Evolutionary conservation across 2,888 invertebrate genomes (phyloP).

Genomic region (Mimumesa dahlbomi): DNA sequence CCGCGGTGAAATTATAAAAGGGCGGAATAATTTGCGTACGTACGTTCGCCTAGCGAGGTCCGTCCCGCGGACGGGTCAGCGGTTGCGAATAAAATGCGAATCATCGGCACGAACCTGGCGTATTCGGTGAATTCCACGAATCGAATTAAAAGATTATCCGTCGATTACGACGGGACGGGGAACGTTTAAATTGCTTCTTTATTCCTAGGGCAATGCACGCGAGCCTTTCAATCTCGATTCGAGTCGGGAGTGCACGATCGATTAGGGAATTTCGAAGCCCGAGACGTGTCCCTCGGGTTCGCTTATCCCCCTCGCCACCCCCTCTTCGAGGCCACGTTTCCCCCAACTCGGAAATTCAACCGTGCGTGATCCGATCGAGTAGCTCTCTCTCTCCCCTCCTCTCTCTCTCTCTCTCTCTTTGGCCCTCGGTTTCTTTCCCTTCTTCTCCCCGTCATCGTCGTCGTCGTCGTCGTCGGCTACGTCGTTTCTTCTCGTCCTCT

Average conservation of each 20-base stretch:
- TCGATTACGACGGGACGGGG: constrained; percentile 54
- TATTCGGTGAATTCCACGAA: constrained; percentile 52
- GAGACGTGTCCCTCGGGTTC: constrained; percentile 75
- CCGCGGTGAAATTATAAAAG: neutral
- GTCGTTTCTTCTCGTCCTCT: too few species aligned
- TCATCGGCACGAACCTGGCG: constrained; percentile 47
- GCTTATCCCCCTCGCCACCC: constrained; percentile 68
- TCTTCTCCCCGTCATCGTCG: neutral
- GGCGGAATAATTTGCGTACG: too few species aligned
- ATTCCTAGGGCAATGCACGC: constrained; percentile 65
- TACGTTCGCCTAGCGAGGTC: too few species aligned
- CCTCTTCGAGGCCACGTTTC: constrained; percentile 48
- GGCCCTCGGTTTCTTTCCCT: constrained; percentile 39
- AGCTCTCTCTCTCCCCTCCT: constrained; percentile 43
- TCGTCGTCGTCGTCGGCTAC: too few species aligned
- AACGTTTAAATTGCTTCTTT: constrained; percentile 62
- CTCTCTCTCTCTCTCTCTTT: constrained; percentile 9
- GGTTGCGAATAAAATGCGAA: constrained; percentile 42
- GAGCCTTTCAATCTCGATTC: constrained; percentile 68
- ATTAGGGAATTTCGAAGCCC: constrained; percentile 76
- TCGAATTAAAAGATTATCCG: constrained; percentile 64
- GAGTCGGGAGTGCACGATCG: constrained; percentile 69
- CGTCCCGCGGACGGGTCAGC: too few species aligned
- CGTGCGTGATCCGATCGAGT: constrained; percentile 70
- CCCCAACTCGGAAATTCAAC: constrained; percentile 72